Base-by-base conservation (phyloP, 1,140 invertebrate species). In the Melipona quadrifasciata region DNA sequence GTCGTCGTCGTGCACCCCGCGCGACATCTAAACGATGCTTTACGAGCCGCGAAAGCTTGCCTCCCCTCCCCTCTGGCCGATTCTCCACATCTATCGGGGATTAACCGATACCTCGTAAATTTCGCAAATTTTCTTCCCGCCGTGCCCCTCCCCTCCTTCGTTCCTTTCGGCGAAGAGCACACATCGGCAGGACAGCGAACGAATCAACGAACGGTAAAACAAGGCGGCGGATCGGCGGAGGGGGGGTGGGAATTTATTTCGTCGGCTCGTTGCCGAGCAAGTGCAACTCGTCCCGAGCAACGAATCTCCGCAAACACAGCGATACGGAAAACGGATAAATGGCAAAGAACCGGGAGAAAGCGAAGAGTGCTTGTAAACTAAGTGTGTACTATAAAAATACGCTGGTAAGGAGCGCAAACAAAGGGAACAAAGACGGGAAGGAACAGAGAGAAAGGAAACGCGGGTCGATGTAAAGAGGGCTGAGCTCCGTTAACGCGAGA, bases 1-100 rank as follows among this genome's bases (percentile, higher is more conserved):
- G 39, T 47, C 39, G 39, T 47, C 39, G 39, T 47, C 47, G 34
- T 31, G 53, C 21, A 53, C 67, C 75, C 80, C 47, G 31, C 71
- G 70, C 72, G 71, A 61, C 53, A 58, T 57, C 86, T 57, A 76
- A 80, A 84, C 76, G 85, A 86, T 80, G 68, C 77, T 85, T 87
- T 85, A 87, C 88, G 84, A 80, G 58, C 55, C 73, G 64, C 73
- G 74, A 86, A 80, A 86, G 73, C 64, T 82, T 39, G 21, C 31
- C 64, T 2, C 1, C 1, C 61, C n/a, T n/a, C n/a, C n/a, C n/a
- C n/a, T n/a, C n/a, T 14, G n/a, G n/a, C 61, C 12, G 11, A 11
- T 10, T 68, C 67, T 68, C 19, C 11, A 17, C 19, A 19, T 3
- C 67, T 80, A 65, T 55, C 64, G n/a, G 19, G 65, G 82, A 79